Base-by-base conservation (phyloP, 23 tunicate species). In the Pegea sp. region DNA sequence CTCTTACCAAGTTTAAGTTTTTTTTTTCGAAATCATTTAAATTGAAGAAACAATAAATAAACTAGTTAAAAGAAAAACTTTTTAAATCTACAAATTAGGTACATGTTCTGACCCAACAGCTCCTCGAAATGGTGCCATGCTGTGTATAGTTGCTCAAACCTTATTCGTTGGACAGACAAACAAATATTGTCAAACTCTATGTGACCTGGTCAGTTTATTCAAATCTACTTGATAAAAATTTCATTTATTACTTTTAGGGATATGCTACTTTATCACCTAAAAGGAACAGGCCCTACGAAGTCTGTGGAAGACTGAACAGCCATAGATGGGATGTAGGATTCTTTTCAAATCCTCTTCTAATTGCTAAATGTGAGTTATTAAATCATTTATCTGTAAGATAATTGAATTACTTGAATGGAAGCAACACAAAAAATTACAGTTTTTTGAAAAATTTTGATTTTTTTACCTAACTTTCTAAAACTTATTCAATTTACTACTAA, bases 241-340 rank as follows among this genome's bases (percentile, higher is more conserved):
- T 8, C 7, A 27, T 23, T 7, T 56, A 25, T 24, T 7, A 44
- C 6, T 16, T 56, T 16, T 56, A 8, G 6, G 44, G 11, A 20
- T 7, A 8, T 7, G 19, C 8, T 28, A 56, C 11, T 16, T 38
- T 38, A 38, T 38, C 16, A 25, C 76, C 59, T 28, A 64, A 84
- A 34, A 64, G 64, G 26, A 68, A 67, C 33, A 72, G 84, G 19
- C 58, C 69, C 4, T 84, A 77, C 76, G 95, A 84, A 51, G 84
- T 68, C 24, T 84, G 95, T 34, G 59, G 84, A 24, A 59, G 57
- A 16, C 59, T 72, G 63, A 84, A 72, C 2, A 33, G 21, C 11
- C 95, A 84, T 44, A 53, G 95, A 30, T 84, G 95, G 95, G 66
- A 75, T 33, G 95, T 72, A 5, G 95, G 95, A 29, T 84, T 59